phyloP scores from a whole-genome alignment of 1,140 invertebrate genomes.

The Pogonognathellus flavescens region DNA sequence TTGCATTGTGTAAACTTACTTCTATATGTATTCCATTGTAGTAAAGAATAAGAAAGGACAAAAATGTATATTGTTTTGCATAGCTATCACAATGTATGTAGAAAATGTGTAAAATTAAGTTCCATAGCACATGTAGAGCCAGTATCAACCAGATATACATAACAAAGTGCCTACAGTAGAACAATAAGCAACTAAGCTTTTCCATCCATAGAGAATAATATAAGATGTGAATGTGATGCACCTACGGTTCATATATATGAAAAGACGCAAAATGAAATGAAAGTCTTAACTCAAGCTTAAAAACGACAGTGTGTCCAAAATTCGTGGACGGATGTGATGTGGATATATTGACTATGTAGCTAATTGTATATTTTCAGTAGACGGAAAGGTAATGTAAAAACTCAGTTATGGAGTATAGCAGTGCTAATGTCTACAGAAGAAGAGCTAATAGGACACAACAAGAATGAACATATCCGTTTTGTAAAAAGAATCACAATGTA shows the following conservation, averaged over 20 bases:
- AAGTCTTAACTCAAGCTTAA: constrained; percentile 28
- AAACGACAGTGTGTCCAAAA: constrained; percentile 46
- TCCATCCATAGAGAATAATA: not conserved
- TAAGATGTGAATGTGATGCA: not conserved
- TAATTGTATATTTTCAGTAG: constrained; percentile 14
- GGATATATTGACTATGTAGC: constrained; percentile 30
- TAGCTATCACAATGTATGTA: too few species aligned
- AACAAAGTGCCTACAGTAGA: not conserved
- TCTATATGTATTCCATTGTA: not conserved
- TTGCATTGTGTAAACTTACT: not conserved
- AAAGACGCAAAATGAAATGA: constrained; percentile 31
- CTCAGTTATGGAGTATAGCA: not conserved
- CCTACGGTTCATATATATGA: not conserved
- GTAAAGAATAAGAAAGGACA: not conserved
- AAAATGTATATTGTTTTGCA: too few species aligned
- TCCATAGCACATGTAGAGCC: too few species aligned
- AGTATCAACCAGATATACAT: too few species aligned
- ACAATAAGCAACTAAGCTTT: too few species aligned
- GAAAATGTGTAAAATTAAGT: too few species aligned
- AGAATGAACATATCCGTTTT: constrained; percentile 40
- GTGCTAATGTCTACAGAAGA: not conserved
- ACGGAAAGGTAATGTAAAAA: not conserved
- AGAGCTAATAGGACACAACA: not conserved
- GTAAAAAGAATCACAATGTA: constrained; percentile 52
- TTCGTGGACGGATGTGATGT: constrained; percentile 14